phyloP scores from a whole-genome alignment of 2,888 invertebrate genomes.

The Chaitophorus viminalis region DNA sequence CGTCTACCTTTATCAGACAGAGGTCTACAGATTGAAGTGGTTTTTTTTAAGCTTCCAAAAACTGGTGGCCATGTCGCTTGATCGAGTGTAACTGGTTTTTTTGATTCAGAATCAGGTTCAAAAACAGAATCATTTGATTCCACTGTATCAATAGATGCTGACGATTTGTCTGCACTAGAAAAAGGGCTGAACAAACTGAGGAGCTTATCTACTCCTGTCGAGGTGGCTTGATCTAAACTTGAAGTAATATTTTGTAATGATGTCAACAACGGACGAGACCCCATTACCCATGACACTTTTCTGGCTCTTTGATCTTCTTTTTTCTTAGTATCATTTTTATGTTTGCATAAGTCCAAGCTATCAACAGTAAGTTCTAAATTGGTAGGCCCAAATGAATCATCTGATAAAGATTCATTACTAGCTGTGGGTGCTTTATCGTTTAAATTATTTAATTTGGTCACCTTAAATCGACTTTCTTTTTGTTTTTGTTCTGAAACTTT shows the following conservation, averaged over 20 bases:
- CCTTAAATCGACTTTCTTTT: slow-evolving; percentile 66
- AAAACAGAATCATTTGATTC: slow-evolving; percentile 60
- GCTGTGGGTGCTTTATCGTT: slow-evolving; percentile 55
- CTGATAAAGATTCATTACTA: slow-evolving; percentile 58
- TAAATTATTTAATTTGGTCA: slow-evolving; percentile 63
- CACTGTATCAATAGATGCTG: slow-evolving; percentile 47
- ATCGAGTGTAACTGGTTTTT: slow-evolving; percentile 54
- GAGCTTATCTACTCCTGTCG: slow-evolving; percentile 59
- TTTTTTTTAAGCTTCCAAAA: slow-evolving; percentile 56
- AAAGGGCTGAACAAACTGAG: slow-evolving; percentile 57
- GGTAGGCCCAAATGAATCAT: slow-evolving; percentile 55
- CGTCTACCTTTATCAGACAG: slow-evolving; percentile 59
- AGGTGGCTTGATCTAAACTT: slow-evolving; percentile 52
- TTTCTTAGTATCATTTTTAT: slow-evolving; percentile 51
- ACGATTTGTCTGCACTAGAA: slow-evolving; percentile 57
- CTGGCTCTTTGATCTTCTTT: slow-evolving; percentile 56
- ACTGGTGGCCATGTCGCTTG: slow-evolving; percentile 61
- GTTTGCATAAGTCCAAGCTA: slow-evolving; percentile 58
- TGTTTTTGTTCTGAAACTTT: slow-evolving; percentile 69
- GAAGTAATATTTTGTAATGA: slow-evolving; percentile 54
- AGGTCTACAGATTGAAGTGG: slow-evolving; percentile 54
- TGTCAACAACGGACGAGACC: slow-evolving; percentile 49
- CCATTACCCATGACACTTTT: slow-evolving; percentile 60
- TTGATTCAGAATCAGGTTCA: slow-evolving; percentile 47
- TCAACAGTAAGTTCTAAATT: slow-evolving; percentile 55